Percentiles rank a stretch among this genome's conserved stretches.
Evolutionary conservation across 2,888 invertebrate genomes (phyloP).

Genomic region (Lochmaea crataegi): DNA sequence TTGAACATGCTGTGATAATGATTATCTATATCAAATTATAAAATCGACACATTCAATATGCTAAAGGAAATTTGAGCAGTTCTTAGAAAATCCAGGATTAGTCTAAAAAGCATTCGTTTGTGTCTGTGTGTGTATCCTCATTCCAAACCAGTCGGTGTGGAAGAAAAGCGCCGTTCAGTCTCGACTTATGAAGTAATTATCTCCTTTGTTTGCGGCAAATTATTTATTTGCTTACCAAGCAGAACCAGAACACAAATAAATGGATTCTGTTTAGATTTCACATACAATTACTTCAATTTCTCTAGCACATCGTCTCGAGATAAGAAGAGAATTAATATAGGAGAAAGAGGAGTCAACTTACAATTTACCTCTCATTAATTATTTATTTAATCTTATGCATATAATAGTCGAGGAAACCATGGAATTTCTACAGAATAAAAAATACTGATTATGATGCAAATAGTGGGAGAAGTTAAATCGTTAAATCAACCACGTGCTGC

Average conservation of each 20-base stretch:
- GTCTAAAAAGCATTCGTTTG: not conserved
- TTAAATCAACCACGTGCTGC: no score
- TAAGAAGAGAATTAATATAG: not conserved
- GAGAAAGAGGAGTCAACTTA: not conserved
- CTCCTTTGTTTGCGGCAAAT: conserved; percentile 45
- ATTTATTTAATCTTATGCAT: no score
- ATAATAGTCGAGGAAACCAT: no score
- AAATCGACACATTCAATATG: not conserved
- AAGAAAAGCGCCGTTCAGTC: conserved; percentile 34
- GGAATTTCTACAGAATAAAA: no score
- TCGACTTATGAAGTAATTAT: conserved; percentile 45
- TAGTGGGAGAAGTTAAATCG: no score
- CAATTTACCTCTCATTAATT: not conserved
- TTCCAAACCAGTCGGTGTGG: not conserved
- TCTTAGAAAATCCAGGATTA: not conserved
- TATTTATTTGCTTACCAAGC: conserved; percentile 43
- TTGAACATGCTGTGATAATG: not conserved
- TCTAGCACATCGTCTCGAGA: conserved; percentile 18
- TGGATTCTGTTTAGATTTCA: conserved; percentile 47
- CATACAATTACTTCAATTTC: conserved; percentile 44
- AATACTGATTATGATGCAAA: no score
- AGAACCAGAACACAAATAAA: conserved; percentile 43
- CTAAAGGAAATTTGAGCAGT: not conserved
- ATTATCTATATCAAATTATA: not conserved
- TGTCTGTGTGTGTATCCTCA: not conserved